A percentile compares a stretch with the other conserved stretches of the same genome.
Evolutionary conservation across 1,140 invertebrate species (phyloP).

Genomic region (Anastrepha ludens): DNA sequence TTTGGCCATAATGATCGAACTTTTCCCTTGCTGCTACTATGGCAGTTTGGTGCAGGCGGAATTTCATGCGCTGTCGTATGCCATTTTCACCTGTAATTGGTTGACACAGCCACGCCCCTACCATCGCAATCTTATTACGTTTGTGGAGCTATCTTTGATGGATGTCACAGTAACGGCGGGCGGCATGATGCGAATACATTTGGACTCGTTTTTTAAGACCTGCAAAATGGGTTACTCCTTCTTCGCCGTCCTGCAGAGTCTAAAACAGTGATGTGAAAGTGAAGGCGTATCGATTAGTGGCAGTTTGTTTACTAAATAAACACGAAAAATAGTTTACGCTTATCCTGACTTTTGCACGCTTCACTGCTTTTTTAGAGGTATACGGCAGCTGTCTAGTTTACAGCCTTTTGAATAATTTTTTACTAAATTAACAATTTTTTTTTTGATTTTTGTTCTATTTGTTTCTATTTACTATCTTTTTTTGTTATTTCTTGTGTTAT

Average conservation of each 20-base stretch:
- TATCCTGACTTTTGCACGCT: no score
- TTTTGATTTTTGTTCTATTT: no score
- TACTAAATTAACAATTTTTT: no score
- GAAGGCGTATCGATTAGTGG: neutral
- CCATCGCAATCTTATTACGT: constrained; percentile 59
- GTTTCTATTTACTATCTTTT: no score
- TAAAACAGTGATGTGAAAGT: neutral
- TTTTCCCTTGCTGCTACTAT: constrained; percentile 69
- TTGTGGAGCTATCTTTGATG: constrained; percentile 61
- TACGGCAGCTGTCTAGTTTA: no score
- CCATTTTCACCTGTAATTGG: constrained; percentile 67
- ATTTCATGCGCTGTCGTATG: constrained; percentile 60
- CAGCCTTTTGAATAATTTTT: no score
- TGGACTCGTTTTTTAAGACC: constrained; percentile 65
- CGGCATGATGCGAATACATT: constrained; percentile 62
- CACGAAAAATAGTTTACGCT: no score
- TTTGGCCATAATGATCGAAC: constrained; percentile 60
- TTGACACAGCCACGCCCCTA: constrained; percentile 56
- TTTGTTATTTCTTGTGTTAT: no score
- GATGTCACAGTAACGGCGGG: constrained; percentile 61
- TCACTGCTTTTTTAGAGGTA: no score
- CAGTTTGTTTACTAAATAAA: no score
- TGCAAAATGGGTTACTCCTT: constrained; percentile 68
- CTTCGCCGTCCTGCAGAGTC: constrained; percentile 60
- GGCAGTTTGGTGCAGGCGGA: constrained; percentile 64